Conservation (phyloP, 2,888 invertebrate species). For the Limulus polyphemus region DNA sequence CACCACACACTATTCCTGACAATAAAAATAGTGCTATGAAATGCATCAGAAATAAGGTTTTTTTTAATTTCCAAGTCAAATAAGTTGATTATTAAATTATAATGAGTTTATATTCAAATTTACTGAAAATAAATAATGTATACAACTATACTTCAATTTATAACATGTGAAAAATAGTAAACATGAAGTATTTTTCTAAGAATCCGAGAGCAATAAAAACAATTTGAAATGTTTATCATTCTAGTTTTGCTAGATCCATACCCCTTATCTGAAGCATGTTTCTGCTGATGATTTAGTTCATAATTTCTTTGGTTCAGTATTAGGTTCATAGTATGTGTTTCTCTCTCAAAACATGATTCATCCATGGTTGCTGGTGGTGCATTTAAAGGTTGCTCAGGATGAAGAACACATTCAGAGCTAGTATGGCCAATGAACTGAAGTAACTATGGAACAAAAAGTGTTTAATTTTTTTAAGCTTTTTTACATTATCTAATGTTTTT, state of each 20-base stretch:
- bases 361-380: slow-evolving; percentile 53
- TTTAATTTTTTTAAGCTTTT: too few relatives aligned
- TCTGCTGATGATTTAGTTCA: slow-evolving; percentile 57
- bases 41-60: too few relatives aligned
- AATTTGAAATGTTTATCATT: too few relatives aligned
- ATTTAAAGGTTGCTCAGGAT: slow-evolving; percentile 56
- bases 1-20: too few relatives aligned
- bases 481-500: too few relatives aligned
- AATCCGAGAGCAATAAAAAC: too few relatives aligned
- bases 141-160: not conserved
- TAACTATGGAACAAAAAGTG: slow-evolving; percentile 44
- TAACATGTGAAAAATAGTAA: too few relatives aligned
- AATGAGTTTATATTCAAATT: slow-evolving; percentile 7
- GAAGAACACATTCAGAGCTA: slow-evolving; percentile 70
- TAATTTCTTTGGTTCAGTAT: slow-evolving; percentile 69
- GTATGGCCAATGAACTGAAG: slow-evolving; percentile 81
- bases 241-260: slow-evolving; percentile 11
- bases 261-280: slow-evolving; percentile 28
- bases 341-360: slow-evolving; percentile 60
- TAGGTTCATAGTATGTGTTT: slow-evolving; percentile 71
- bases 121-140: not conserved
- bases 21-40: too few relatives aligned
- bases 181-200: too few relatives aligned
- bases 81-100: not conserved
- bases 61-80: too few relatives aligned